These are phyloP conservation scores for Passerina amoena DNA, from an alignment of 2,113 vertebrate genomes.

Conservation along the genomic window DNA sequence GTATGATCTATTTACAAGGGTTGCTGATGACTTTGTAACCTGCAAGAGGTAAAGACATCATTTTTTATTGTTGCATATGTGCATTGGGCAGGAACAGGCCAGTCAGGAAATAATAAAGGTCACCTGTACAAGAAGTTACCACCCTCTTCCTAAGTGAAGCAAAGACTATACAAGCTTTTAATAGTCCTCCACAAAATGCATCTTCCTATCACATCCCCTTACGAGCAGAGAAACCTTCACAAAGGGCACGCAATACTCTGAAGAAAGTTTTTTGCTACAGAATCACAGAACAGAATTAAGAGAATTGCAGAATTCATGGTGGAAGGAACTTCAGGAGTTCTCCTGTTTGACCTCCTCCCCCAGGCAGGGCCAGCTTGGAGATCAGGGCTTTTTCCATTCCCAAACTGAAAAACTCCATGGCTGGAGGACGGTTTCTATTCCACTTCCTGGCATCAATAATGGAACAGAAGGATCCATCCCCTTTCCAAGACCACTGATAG, in stretches of 20 bases:
- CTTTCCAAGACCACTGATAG: background rate
- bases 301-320: background rate
- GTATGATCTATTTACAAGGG: constrained; percentile 7
- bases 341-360: background rate
- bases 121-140: background rate
- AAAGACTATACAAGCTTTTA: background rate
- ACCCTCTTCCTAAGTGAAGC: background rate
- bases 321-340: background rate
- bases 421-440: background rate
- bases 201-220: background rate
- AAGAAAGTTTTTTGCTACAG: background rate
- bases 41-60: background rate
- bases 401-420: background rate
- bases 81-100: background rate
- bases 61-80: background rate
- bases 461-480: background rate
- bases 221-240: background rate
- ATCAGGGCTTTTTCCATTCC: background rate
- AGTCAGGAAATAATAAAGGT: background rate
- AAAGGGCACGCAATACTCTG: background rate
- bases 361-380: background rate
- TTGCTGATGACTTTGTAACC: constrained; percentile 1
- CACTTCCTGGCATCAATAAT: background rate
- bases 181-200: background rate
- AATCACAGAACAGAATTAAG: background rate